Evolutionary conservation across 2,113 vertebrate species (phyloP).

Genomic region (Zapornia atra): DNA sequence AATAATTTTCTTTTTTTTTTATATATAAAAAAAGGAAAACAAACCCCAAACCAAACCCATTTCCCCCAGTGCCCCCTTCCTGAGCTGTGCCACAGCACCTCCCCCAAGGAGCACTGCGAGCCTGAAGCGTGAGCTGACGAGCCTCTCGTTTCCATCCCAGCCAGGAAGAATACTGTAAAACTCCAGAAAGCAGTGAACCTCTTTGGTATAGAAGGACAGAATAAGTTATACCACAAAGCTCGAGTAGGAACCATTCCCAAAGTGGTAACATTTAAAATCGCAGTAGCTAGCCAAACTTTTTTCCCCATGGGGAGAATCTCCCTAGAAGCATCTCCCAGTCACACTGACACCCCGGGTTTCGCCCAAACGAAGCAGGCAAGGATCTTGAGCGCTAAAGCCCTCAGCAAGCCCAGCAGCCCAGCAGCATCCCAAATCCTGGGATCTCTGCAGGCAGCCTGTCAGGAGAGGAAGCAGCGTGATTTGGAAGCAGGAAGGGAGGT

Average conservation of each 20-base stretch:
- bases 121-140: not conserved
- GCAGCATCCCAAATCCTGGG: not conserved
- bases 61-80: not conserved
- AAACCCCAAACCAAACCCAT: not conserved
- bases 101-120: not conserved
- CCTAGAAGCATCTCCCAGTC: not conserved
- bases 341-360: not conserved
- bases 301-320: not conserved
- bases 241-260: slow-evolving; percentile 36
- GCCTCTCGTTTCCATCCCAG: not conserved
- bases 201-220: slow-evolving; percentile 75
- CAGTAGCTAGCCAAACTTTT: not conserved
- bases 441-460: not conserved
- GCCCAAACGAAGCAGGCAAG: not conserved
- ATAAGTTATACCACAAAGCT: slow-evolving; percentile 46
- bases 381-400: not conserved
- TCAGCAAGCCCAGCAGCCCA: not conserved
- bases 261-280: slow-evolving; percentile 11
- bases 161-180: not conserved
- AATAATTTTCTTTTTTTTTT: not conserved
- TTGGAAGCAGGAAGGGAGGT: not conserved
- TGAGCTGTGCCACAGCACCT: not conserved
- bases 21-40: not conserved
- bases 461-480: not conserved
- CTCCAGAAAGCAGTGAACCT: slow-evolving; percentile 47